Base-by-base conservation (phyloP, 2,113 vertebrate genomes). In the Tonatia bakeri region DNA sequence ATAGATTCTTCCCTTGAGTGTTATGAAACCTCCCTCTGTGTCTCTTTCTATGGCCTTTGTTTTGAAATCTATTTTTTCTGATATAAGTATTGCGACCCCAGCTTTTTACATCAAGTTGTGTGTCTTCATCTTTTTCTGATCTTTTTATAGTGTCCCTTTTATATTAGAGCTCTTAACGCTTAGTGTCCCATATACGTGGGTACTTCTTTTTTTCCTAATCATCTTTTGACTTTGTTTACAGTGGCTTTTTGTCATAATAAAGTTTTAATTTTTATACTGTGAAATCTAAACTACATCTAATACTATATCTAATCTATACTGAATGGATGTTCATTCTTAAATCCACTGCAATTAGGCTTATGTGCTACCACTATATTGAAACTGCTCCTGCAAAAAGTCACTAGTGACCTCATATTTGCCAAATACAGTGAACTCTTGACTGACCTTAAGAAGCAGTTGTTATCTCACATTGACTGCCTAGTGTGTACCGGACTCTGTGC, bases 171-270 rank as follows among this genome's bases (percentile, higher is more conserved):
- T 73, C 38, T 72, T 80, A 91, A 91, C 11, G 67, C 54, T n/a
- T 38, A 8, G 19, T 75, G 15, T 67, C 85, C 16, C n/a, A n/a
- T 94, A 73, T 85, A 28, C 17, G 36, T 77, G 56, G 40, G 22
- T 95, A 82, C 64, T 91, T 26, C 65, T 82, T 43, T 24, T 56
- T 56, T 11, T 31, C 47, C 90, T 69, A 50, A 38, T 59, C 22
- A 59, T 91, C 47, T 81, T 89, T 84, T 73, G 45, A 50, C 72
- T 81, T 92, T 67, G 45, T 28, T 86, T 50, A 81, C 79, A 36
- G 22, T 81, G 38, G 56, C n/a, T 95, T 96, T 59, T 87, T 91
- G 76, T 96, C 19, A 90, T 72, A 73, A 65, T 45, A 86, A 50
- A 2, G 33, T 70, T 77, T 88, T 84, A 70, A 28, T 54, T 87